Evolutionary conservation across 2,888 invertebrate genomes (phyloP).

Genomic region (Synanthedon tipuliformis): DNA sequence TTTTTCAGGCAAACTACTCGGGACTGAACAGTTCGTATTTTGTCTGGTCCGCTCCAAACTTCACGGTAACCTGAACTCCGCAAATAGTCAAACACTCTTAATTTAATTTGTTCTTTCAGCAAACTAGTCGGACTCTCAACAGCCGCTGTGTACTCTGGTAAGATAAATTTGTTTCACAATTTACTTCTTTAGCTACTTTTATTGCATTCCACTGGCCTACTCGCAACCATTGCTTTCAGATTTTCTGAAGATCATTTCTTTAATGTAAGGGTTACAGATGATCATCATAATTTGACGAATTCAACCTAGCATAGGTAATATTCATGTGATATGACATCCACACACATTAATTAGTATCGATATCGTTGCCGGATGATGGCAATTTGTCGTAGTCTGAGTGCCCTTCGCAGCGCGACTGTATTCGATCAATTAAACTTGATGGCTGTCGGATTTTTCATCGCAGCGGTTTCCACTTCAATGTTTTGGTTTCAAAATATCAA

Average conservation of each 20-base stretch:
- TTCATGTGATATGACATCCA: not conserved
- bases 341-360: conserved; percentile 1
- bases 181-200: too few relatives aligned
- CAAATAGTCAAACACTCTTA: conserved; percentile 4
- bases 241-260: too few relatives aligned
- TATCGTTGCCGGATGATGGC: conserved; percentile 6
- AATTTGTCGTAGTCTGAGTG: conserved; percentile 5
- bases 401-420: conserved; percentile 3
- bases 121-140: not conserved
- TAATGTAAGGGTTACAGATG: too few relatives aligned
- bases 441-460: not conserved
- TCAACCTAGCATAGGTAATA: not conserved
- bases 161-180: too few relatives aligned
- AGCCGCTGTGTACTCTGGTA: too few relatives aligned
- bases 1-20: not conserved
- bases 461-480: not conserved
- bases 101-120: not conserved
- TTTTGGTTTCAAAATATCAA: not conserved
- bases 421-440: conserved; percentile 6
- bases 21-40: not conserved
- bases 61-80: not conserved
- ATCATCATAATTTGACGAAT: too few relatives aligned
- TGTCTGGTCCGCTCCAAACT: not conserved
- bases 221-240: too few relatives aligned
- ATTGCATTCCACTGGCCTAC: too few relatives aligned